These are phyloP conservation scores for Scopus umbretta DNA, from an alignment of 2,113 vertebrate species.

Conservation along the genomic window DNA sequence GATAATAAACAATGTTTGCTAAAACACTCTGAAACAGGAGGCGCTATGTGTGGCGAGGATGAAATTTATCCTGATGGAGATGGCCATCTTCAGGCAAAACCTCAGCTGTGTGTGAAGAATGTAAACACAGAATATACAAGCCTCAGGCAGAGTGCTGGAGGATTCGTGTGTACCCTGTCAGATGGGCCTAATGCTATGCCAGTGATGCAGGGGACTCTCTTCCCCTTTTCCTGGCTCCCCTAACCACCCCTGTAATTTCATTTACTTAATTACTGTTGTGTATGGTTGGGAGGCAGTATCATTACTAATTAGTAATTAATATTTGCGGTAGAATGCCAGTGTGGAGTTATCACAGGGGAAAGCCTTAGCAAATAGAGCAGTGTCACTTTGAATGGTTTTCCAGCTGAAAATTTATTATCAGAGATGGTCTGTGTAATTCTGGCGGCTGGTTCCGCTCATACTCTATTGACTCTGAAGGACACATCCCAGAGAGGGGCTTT, in stretches of 20 bases:
- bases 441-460: background rate
- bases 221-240: background rate
- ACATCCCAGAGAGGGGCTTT: background rate
- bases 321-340: background rate
- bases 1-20: background rate
- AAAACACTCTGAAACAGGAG: background rate
- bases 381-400: background rate
- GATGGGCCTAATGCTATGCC: background rate
- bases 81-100: background rate
- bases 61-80: background rate
- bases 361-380: background rate
- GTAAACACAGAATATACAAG: background rate
- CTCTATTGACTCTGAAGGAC: background rate
- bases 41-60: background rate
- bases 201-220: background rate
- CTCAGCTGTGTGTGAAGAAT: background rate
- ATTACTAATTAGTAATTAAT: conserved; percentile 10
- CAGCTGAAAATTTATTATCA: background rate
- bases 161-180: background rate
- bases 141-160: background rate
- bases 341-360: background rate
- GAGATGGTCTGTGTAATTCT: background rate
- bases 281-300: background rate
- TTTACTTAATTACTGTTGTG: conserved; percentile 1
- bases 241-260: background rate